Conservation (phyloP, 2,113 vertebrate species). For the Muntiacus reevesi region DNA sequence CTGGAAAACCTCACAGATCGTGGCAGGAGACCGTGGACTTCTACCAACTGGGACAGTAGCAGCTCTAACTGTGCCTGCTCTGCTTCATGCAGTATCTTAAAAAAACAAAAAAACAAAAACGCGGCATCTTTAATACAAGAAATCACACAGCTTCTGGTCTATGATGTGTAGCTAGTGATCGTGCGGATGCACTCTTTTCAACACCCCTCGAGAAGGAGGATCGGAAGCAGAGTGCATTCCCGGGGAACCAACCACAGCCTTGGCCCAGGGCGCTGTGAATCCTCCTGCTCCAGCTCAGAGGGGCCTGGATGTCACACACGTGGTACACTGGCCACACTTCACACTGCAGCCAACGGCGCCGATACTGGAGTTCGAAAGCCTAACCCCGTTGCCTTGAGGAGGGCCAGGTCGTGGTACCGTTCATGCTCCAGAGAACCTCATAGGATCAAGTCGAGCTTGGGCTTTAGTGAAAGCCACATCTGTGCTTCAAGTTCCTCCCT, state of each 20-base stretch:
- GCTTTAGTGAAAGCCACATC: accelerated
- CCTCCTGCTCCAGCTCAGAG: not conserved
- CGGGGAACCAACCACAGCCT: not conserved
- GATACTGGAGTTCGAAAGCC: not conserved
- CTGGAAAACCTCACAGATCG: not conserved
- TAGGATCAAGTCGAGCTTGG: not conserved
- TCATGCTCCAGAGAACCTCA: not conserved
- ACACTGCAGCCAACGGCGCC: not conserved
- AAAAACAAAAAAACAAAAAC: not conserved
- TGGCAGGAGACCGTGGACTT: not conserved
- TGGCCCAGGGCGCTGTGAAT: not conserved
- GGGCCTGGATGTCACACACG: not conserved
- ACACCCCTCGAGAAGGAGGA: not conserved
- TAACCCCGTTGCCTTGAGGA: not conserved
- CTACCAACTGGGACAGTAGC: not conserved
- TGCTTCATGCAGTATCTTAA: not conserved
- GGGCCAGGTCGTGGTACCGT: not conserved
- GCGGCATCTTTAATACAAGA: not conserved
- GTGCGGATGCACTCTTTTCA: not conserved
- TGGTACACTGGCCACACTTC: accelerated
- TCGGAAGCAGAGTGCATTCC: not conserved
- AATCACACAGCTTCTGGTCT: no score
- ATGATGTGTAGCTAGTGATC: not conserved
- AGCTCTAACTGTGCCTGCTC: not conserved
- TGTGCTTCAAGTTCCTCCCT: not conserved